phyloP scores from a whole-genome alignment of 2,888 invertebrate species.

The Machimus atricapillus region DNA sequence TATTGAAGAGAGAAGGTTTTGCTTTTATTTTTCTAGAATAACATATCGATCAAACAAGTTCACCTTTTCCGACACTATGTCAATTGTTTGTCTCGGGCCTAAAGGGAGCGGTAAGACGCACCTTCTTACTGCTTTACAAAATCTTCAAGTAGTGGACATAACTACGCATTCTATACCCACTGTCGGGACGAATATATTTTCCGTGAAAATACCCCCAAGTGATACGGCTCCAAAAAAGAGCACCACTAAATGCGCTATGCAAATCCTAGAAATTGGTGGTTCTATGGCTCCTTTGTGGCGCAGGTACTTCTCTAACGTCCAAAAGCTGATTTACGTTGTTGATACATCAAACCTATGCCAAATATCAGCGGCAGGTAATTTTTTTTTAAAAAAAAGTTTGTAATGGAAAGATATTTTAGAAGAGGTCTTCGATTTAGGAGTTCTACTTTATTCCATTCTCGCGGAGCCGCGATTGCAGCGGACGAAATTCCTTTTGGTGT shows the following conservation, averaged over 20 bases:
- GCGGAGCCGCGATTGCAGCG: conserved; percentile 74
- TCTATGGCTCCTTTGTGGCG: conserved; percentile 84
- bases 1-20: not conserved
- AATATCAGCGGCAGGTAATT: conserved; percentile 76
- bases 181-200: conserved; percentile 79
- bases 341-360: conserved; percentile 86
- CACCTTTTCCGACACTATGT: conserved; percentile 48
- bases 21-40: not conserved
- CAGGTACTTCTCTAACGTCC: conserved; percentile 72
- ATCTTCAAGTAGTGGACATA: conserved; percentile 73
- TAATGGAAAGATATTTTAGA: not conserved
- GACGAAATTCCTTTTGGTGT: conserved; percentile 74
- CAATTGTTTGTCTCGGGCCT: conserved; percentile 78
- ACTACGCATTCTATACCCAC: conserved; percentile 82
- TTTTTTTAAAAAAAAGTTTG: not conserved
- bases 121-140: conserved; percentile 76
- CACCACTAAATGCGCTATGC: conserved; percentile 63
- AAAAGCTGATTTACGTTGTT: conserved; percentile 79
- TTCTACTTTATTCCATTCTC: conserved; percentile 78
- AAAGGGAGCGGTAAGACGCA: conserved; percentile 83
- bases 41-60: conserved; percentile 2
- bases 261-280: conserved; percentile 79
- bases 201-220: conserved; percentile 65
- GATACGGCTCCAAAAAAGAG: conserved; percentile 49
- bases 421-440: conserved; percentile 68